These are phyloP conservation scores for Smutsia gigantea DNA, from an alignment of 2,797 vertebrate genomes.

Conservation along the genomic window DNA sequence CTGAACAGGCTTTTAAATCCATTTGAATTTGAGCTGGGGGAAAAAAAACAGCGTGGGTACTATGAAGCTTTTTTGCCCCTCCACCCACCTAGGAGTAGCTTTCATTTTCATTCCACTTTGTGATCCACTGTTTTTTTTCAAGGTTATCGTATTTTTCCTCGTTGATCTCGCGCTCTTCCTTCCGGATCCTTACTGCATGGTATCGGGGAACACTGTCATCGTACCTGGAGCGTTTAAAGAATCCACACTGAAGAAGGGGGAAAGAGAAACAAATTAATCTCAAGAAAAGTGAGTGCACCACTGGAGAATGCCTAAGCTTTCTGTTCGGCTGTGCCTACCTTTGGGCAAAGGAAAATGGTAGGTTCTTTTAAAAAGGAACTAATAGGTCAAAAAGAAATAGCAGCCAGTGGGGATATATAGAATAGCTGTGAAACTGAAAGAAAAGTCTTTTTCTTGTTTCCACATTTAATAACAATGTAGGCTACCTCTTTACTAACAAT, in stretches of 20 bases:
- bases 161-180: constrained; percentile 90
- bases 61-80: neutral
- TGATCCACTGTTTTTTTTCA: constrained; percentile 96
- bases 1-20: constrained; percentile 68
- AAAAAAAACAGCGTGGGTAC: constrained; percentile 8
- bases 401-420: neutral
- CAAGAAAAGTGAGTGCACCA: neutral
- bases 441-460: constrained; percentile 47
- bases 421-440: constrained; percentile 46
- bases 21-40: constrained; percentile 34
- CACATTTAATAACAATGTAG: neutral
- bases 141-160: constrained; percentile 89
- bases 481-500: neutral
- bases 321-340: constrained; percentile 45
- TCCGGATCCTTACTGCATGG: constrained; percentile 95
- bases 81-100: constrained; percentile 91
- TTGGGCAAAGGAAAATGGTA: neutral
- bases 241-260: constrained; percentile 91
- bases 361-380: constrained; percentile 51
- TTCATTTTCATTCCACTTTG: constrained; percentile 94
- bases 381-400: constrained; percentile 40
- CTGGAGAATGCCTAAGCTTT: neutral
- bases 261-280: neutral
- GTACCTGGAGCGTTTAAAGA: constrained; percentile 96
- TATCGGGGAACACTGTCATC: constrained; percentile 95